A percentile compares a stretch with the other conserved stretches of the same genome.
Evolutionary conservation across 2,797 vertebrate species (phyloP).

Genomic region (Phataginus tricuspis): DNA sequence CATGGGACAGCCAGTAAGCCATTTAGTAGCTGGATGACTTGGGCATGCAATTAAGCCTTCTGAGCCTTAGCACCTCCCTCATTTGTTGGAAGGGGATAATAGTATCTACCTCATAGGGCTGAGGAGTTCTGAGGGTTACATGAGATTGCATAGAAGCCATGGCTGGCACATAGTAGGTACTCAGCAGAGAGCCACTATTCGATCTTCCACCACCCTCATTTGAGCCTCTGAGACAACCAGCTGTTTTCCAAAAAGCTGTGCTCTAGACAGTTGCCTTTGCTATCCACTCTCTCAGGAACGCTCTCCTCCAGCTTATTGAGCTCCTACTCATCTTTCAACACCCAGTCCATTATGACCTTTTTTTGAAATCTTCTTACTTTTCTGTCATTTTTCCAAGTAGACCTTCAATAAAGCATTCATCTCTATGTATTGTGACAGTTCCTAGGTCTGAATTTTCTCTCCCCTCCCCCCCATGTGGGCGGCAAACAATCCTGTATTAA

Average conservation of each 20-base stretch:
- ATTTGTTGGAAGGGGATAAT: no score
- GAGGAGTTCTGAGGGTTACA: not conserved
- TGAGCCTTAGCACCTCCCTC: not conserved
- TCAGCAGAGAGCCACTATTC: accelerated
- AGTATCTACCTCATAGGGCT: accelerated
- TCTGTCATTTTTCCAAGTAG: not conserved
- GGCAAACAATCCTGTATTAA: not conserved
- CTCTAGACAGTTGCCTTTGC: not conserved
- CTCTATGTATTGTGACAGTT: not conserved
- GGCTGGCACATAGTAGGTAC: accelerated
- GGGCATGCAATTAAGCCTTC: not conserved
- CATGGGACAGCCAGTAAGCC: not conserved
- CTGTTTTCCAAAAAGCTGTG: no score
- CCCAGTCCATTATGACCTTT: not conserved
- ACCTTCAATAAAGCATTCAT: not conserved
- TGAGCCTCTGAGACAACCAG: not conserved
- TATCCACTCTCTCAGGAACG: accelerated
- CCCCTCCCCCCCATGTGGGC: accelerated
- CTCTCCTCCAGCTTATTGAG: not conserved
- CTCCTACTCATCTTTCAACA: not conserved
- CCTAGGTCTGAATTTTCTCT: not conserved
- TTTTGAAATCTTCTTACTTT: not conserved
- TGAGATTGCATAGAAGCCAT: accelerated
- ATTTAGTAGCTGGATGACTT: not conserved
- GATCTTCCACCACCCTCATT: accelerated